phyloP scores from a whole-genome alignment of 2,888 invertebrate species.

The Mylabris sibirica region DNA sequence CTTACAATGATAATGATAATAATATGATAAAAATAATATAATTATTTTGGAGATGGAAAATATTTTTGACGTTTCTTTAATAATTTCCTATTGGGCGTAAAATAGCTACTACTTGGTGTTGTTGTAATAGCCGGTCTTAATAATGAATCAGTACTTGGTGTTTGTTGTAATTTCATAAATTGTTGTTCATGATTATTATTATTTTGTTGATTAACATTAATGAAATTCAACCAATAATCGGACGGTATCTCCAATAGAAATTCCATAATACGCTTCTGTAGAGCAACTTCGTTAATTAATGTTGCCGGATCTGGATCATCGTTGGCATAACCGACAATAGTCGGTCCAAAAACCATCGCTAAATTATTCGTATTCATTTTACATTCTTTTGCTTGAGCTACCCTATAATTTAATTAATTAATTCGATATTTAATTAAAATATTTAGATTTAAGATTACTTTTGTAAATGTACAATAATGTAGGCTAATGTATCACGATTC shows the following conservation, averaged over 20 bases:
- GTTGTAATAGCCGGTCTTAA: slow-evolving; percentile 37
- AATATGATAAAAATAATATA: not conserved
- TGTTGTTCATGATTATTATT: slow-evolving; percentile 33
- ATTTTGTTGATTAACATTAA: slow-evolving; percentile 60
- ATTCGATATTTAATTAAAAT: not conserved
- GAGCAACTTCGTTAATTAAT: slow-evolving; percentile 73
- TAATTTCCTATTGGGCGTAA: slow-evolving; percentile 38
- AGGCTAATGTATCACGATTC: slow-evolving; percentile 94
- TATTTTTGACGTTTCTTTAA: slow-evolving; percentile 22
- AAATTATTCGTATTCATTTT: slow-evolving; percentile 93
- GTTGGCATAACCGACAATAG: slow-evolving; percentile 88
- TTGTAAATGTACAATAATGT: slow-evolving; percentile 89
- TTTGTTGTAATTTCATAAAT: slow-evolving; percentile 53
- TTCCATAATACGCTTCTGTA: slow-evolving; percentile 60
- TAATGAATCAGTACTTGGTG: slow-evolving; percentile 59
- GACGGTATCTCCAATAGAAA: slow-evolving; percentile 73
- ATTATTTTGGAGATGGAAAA: slow-evolving; percentile 28
- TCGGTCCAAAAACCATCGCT: slow-evolving; percentile 92
- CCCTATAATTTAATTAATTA: slow-evolving; percentile 64
- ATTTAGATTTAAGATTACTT: slow-evolving; percentile 61
- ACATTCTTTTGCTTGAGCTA: slow-evolving; percentile 81
- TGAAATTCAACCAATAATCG: slow-evolving; percentile 80
- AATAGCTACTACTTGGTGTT: slow-evolving; percentile 34
- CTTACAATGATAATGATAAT: too few species aligned
- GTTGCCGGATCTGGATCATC: slow-evolving; percentile 74